phyloP scores from a whole-genome alignment of 2,888 invertebrate genomes.

The Aporophyla nigra region DNA sequence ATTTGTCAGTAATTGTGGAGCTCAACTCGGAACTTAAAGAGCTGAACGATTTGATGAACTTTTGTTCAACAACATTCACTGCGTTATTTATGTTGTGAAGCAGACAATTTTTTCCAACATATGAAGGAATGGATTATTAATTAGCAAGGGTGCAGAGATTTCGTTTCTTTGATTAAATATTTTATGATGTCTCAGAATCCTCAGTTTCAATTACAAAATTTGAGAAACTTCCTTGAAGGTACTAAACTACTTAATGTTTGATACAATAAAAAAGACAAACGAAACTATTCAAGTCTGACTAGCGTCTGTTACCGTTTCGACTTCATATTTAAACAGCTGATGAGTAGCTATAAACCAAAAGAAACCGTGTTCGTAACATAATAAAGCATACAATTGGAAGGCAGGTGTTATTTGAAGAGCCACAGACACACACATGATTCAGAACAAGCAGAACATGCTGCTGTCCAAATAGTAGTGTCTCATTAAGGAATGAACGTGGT shows the following conservation, averaged over 20 bases:
- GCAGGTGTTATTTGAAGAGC: constrained; percentile 32
- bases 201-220: not conserved
- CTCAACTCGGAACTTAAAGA: too few relatives aligned
- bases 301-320: constrained; percentile 37
- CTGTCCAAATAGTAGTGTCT: constrained; percentile 62
- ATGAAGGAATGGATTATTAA: not conserved
- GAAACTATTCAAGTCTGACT: constrained; percentile 27
- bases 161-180: not conserved
- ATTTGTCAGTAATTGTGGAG: too few relatives aligned
- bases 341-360: constrained; percentile 13
- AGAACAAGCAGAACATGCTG: constrained; percentile 32
- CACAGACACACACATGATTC: constrained; percentile 50
- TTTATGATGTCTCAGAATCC: not conserved
- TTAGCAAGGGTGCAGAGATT: too few relatives aligned
- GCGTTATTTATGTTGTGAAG: too few relatives aligned
- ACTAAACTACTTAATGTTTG: not conserved
- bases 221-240: not conserved
- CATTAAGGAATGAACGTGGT: constrained; percentile 25
- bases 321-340: constrained; percentile 66
- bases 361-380: not conserved
- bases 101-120: not conserved
- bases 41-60: too few relatives aligned
- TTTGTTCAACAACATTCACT: too few relatives aligned
- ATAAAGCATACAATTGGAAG: constrained; percentile 23
- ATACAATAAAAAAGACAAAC: constrained; percentile 30